Conservation (phyloP, 2,888 invertebrate genomes). For the Callinectes sapidus region DNA sequence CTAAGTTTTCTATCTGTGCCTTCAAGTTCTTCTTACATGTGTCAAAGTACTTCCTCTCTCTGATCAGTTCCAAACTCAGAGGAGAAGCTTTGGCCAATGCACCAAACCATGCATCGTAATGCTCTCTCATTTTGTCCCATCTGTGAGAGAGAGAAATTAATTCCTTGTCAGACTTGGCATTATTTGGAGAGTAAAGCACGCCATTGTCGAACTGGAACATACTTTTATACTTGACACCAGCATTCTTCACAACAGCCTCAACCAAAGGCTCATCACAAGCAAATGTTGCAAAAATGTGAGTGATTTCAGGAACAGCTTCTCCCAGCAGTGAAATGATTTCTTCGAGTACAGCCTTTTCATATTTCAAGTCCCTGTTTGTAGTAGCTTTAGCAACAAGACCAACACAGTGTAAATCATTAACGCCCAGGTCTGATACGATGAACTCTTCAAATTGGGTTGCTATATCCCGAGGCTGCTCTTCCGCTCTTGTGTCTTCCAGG, state of each 20-base stretch:
- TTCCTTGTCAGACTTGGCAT: neutral
- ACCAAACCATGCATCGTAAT: constrained; percentile 37
- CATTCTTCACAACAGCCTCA: constrained; percentile 51
- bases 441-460: constrained; percentile 38
- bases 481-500: constrained; percentile 53
- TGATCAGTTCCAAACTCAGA: constrained; percentile 35
- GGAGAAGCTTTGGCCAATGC: neutral
- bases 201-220: constrained; percentile 60
- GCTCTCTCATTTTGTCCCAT: constrained; percentile 50
- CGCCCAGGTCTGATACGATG: constrained; percentile 46
- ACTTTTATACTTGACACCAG: constrained; percentile 38
- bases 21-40: constrained; percentile 32
- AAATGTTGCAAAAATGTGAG: constrained; percentile 51
- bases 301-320: constrained; percentile 50
- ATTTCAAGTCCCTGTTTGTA: constrained; percentile 44
- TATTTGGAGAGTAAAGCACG: constrained; percentile 32
- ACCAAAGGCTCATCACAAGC: constrained; percentile 51
- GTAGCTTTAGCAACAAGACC: constrained; percentile 51
- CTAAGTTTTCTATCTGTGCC: constrained; percentile 41
- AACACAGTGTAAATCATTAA: constrained; percentile 58
- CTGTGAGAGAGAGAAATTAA: neutral
- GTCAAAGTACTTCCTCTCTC: constrained; percentile 49
- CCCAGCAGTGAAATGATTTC: constrained; percentile 47
- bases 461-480: constrained; percentile 37
- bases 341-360: constrained; percentile 41